These are phyloP conservation scores for Halisarca cf. caerulea DNA, from an alignment of 37 sponge, comb jelly and placozoan genomes.

Conservation along the genomic window DNA sequence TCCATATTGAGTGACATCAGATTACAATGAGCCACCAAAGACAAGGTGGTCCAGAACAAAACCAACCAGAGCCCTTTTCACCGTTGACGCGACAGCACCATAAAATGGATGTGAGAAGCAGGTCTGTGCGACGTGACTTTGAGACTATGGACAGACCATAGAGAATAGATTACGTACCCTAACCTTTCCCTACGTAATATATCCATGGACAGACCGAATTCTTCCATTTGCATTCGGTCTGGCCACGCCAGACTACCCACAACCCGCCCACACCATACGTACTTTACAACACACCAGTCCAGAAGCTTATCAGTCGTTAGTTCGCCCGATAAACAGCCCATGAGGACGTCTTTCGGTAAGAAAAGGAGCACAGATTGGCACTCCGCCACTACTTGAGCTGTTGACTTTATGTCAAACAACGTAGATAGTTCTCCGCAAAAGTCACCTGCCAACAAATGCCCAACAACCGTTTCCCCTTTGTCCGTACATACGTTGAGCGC, in stretches of 20 bases:
- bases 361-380: slow-evolving; percentile 7
- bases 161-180: not conserved
- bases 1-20: too few relatives aligned
- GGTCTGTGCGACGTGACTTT: too few relatives aligned
- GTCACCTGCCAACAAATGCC: slow-evolving; percentile 31
- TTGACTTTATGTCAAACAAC: slow-evolving; percentile 20
- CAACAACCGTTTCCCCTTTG: slow-evolving; percentile 10
- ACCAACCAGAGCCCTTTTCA: too few relatives aligned
- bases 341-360: slow-evolving; percentile 13
- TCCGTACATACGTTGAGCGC: slow-evolving; percentile 19
- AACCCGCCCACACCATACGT: not conserved
- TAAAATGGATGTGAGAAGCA: too few relatives aligned
- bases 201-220: too few relatives aligned
- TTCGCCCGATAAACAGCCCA: not conserved
- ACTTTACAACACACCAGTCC: slow-evolving; percentile 42
- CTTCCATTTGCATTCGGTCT: too few relatives aligned
- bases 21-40: too few relatives aligned
- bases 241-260: not conserved
- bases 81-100: too few relatives aligned
- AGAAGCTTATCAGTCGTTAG: slow-evolving; percentile 19
- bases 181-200: too few relatives aligned
- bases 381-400: slow-evolving; percentile 14
- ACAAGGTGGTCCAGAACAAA: too few relatives aligned
- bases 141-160: too few relatives aligned
- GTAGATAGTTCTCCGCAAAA: slow-evolving; percentile 59